Base-by-base conservation (phyloP, 2,888 invertebrate genomes). In the Dasypolia templi region DNA sequence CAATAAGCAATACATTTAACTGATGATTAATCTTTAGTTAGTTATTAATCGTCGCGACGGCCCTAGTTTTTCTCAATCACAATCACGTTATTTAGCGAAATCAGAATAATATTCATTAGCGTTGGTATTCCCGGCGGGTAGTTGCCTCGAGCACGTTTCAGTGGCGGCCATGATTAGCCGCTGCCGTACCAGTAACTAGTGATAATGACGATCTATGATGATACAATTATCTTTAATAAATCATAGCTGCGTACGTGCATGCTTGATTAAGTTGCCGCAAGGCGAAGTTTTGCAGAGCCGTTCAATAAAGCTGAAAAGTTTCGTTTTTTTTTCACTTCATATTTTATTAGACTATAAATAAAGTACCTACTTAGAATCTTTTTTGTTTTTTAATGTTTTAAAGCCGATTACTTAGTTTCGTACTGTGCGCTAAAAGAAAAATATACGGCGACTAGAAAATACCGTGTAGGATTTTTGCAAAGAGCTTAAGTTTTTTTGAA, bases 41-140 rank as follows among this genome's bases (percentile, higher is more conserved):
- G 59, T 29, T 51, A 49, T 53, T 65, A 67, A 64, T 53, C 61
- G 29, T 29, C 46, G 56, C 7, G 69, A 63, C 69, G 56, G n/a
- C 77, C 69, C 68, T 82, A 71, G 56, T 63, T 56, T 72, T 32
- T 56, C 63, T 72, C 85, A 72, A 77, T 84, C 81, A 74, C 68
- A 73, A 77, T 82, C 62, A 66, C 56, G 70, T 62, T 69, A 81
- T 74, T 74, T 81, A 69, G 65, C 46, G 29, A 71, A 83, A 72
- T 84, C 73, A 67, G 78, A 78, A 81, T 84, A 74, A 82, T 84
- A 81, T 83, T 84, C 71, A 74, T 81, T 84, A 68, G 73, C 59
- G 68, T 55, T 65, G 63, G 61, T 68, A 84, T 75, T 81, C 81
- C 80, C 71, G 42, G 65, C 58, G 84, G 70, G 62, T 72, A 58